Evolutionary conservation across 2,113 vertebrate genomes (phyloP), one percentile per base, ranked within the genome.

Genomic region (Tretioscincus oriximinensis): DNA sequence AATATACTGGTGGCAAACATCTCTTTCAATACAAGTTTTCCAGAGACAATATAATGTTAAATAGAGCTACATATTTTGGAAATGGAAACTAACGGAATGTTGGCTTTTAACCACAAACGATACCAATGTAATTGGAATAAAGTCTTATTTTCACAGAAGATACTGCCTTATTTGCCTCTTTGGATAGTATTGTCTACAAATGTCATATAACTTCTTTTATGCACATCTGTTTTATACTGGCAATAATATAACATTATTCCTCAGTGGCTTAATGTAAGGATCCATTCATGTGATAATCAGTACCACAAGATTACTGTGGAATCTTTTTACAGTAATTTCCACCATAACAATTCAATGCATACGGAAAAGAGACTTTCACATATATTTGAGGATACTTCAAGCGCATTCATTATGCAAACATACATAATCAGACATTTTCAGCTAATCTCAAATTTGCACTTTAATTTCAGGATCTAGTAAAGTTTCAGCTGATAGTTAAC

Each of bases 391-490:
- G 24, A 45, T 73, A 82, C 66, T 58, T 45, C 29, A 78, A 41
- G 8, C 26, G 64, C 75, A 83, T 49, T 41, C 49, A 35, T 81
- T 31, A n/a, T 28, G 91, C 16, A 71, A 64, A 51, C 71, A 10
- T 12, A 31, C 20, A 11, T 82, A 68, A 77, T 68, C 72, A 74
- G 82, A 79, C 9, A 41, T 51, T 74, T 20, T 84, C 58, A 71
- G 47, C 76, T 73, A 66, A 49, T 61, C 83, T 58, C 10, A 88
- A 77, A 86, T 76, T 3, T 60, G 77, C 21, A 67, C 22, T 41
- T 69, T 68, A 24, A 68, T 76, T 45, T 84, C 47, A 83, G 28
- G 66, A 31, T 7, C 58, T 73, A 63, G 67, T 82, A 65, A 81
- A 20, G 5, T 73, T 89, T 84, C 81, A 86, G 71, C 9, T 35